A percentile compares a stretch with the other conserved stretches of the same genome.
Evolutionary conservation across 2,797 vertebrate species (phyloP).

Genomic region (Sphenodon punctatus): DNA sequence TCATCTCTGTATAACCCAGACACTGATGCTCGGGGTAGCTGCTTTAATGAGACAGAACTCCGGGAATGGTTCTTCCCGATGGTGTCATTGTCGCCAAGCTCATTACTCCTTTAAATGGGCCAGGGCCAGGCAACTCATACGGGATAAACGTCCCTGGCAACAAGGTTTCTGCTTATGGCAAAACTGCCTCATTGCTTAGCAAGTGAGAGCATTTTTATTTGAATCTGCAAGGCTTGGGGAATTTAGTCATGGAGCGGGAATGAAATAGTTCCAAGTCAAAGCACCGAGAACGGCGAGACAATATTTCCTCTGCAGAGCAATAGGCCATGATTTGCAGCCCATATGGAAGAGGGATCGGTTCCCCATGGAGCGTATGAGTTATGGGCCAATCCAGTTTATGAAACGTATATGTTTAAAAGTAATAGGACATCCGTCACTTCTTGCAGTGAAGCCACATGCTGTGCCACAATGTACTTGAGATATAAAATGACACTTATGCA

Average conservation of each 20-base stretch:
- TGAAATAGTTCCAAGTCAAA: conserved; percentile 56
- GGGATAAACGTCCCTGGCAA: rapidly evolving
- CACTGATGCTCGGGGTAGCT: too few species aligned
- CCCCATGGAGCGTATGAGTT: conserved; percentile 39
- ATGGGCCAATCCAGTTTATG: conserved; percentile 50
- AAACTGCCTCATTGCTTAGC: conserved; percentile 6
- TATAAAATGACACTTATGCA: conserved; percentile 2
- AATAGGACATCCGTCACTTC: conserved; percentile 32
- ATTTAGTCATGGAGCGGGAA: conserved; percentile 55
- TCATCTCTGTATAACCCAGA: too few species aligned
- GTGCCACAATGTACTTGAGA: neutral
- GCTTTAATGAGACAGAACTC: too few species aligned
- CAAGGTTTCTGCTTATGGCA: neutral
- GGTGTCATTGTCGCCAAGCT: too few species aligned
- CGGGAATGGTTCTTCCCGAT: too few species aligned
- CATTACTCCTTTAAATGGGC: too few species aligned
- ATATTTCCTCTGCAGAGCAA: conserved; percentile 22
- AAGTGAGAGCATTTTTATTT: conserved; percentile 41
- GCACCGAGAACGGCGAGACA: conserved; percentile 14
- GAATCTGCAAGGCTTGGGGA: conserved; percentile 52
- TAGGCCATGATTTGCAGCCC: conserved; percentile 57
- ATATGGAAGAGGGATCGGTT: conserved; percentile 51
- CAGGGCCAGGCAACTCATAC: neutral
- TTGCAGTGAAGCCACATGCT: neutral
- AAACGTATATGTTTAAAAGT: conserved; percentile 31